Percentiles rank a stretch among this genome's conserved stretches.
phyloP scores from a whole-genome alignment of 2,797 vertebrate species.

The Jordanella pulchra region DNA sequence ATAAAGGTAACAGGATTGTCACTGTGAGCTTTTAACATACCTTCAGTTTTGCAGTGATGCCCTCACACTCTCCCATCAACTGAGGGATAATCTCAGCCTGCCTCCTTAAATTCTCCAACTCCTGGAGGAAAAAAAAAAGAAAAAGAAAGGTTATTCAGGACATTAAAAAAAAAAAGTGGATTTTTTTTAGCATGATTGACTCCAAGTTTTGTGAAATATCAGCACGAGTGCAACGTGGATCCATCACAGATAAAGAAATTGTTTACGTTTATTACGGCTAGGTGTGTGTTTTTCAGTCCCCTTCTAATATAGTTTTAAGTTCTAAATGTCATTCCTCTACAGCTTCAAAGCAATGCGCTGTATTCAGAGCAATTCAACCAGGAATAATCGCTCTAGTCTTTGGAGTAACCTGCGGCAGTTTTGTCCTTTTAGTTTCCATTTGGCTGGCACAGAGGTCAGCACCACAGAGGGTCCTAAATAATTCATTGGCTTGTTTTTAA shows the following conservation, averaged over 20 bases:
- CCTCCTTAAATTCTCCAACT: constrained; percentile 92
- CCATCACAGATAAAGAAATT: too few species aligned
- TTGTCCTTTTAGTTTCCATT: constrained; percentile 30
- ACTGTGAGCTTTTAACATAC: constrained; percentile 68
- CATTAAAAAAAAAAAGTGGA: neutral
- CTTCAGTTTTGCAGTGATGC: constrained; percentile 88
- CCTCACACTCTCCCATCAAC: constrained; percentile 93
- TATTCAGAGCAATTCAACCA: constrained; percentile 1
- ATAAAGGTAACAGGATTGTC: neutral
- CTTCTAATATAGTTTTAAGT: too few species aligned
- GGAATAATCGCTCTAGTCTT: constrained; percentile 38
- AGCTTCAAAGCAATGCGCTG: constrained; percentile 6
- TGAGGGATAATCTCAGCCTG: constrained; percentile 96
- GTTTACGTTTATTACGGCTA: too few species aligned
- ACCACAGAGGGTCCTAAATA: constrained; percentile 49
- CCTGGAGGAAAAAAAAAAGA: constrained; percentile 72
- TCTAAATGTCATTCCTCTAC: neutral
- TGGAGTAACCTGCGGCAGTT: constrained; percentile 47
- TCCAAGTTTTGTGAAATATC: neutral
- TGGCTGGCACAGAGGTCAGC: constrained; percentile 37
- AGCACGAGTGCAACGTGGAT: too few species aligned
- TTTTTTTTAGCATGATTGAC: neutral
- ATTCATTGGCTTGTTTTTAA: constrained; percentile 64
- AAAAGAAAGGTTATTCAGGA: constrained; percentile 4
- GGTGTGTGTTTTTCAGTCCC: neutral